Evolutionary conservation across 2,113 vertebrate species (phyloP), one percentile per base, ranked within the genome.

Genomic region (Dicrurus megarhynchus): DNA sequence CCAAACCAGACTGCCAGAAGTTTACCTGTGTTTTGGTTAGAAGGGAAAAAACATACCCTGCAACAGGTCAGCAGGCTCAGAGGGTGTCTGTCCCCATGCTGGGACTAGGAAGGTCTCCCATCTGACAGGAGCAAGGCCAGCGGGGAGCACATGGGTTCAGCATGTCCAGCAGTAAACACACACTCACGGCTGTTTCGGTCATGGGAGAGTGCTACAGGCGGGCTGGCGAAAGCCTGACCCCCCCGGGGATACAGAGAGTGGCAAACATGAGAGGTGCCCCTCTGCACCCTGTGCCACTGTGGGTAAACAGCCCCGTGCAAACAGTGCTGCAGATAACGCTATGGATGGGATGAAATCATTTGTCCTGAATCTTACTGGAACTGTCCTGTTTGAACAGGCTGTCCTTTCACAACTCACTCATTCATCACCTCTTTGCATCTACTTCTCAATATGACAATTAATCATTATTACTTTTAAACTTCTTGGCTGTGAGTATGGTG

Each of bases 281-380:
- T 77, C 49, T 55, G 88, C 41, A 56, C 52, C 32, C 78, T 7
- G 13, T 35, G 90, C 81, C 42, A 42, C 39, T 4, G 76, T 5
- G 23, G 56, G 85, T 61, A 93, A 97, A 97, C 65, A 95, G 84
- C 41, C 30, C 65, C 10, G 0, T 21, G 89, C 89, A 96, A 97
- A 96, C 89, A 95, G 42, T 0, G 0, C 60, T 67, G 91, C 41
- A 81, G 97, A 94, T 95, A 90, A 87, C 3, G 3, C 60, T 11
- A 9, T 0, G 5, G 11, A 65, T 35, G 33, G 68, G 47, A 84
- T 80, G 87, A 81, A 75, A 92, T 64, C n/a, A 80, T 52, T 37
- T 60, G 71, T 82, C 68, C 90, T 87, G 42, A 41, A 17, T 49
- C 76, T 93, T 56, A 90, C 90, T 78, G 90, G 78, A 97, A 90